Conservation (phyloP, 2,113 vertebrate genomes). For the Phoxinus phoxinus region DNA sequence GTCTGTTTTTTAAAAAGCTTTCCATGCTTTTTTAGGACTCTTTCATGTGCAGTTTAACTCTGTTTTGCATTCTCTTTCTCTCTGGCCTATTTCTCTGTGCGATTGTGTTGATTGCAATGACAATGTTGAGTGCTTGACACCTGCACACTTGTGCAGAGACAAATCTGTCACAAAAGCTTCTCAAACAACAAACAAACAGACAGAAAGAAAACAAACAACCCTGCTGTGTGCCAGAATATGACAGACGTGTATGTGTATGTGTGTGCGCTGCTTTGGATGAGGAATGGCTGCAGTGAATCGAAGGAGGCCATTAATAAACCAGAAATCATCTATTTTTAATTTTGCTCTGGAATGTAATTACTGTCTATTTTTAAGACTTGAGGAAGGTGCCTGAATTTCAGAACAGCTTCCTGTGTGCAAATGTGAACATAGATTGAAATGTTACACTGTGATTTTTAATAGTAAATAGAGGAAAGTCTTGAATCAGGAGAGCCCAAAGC, state of each 20-base stretch:
- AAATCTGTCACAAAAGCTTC: slow-evolving; percentile 39
- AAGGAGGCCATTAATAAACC: slow-evolving; percentile 78
- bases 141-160: slow-evolving; percentile 22
- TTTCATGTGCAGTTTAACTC: background rate
- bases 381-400: slow-evolving; percentile 67
- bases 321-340: slow-evolving; percentile 88
- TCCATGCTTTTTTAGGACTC: background rate
- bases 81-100: slow-evolving; percentile 5
- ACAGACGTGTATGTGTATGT: background rate
- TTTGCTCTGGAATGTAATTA: slow-evolving; percentile 82
- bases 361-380: slow-evolving; percentile 78
- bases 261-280: slow-evolving; percentile 42
- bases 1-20: background rate
- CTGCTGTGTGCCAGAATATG: slow-evolving; percentile 28
- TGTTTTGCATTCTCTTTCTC: background rate
- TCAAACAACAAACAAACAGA: slow-evolving; percentile 33
- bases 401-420: slow-evolving; percentile 29
- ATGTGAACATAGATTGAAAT: slow-evolving; percentile 12
- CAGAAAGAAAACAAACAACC: slow-evolving; percentile 26
- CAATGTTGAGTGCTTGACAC: slow-evolving; percentile 28
- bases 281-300: slow-evolving; percentile 59
- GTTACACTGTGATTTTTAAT: background rate
- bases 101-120: slow-evolving; percentile 21
- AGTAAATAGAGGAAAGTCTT: slow-evolving; percentile 1
- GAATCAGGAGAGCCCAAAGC: background rate